Evolutionary conservation across 1,140 invertebrate genomes (phyloP).

Genomic region (Holcopasites calliopsidis): DNA sequence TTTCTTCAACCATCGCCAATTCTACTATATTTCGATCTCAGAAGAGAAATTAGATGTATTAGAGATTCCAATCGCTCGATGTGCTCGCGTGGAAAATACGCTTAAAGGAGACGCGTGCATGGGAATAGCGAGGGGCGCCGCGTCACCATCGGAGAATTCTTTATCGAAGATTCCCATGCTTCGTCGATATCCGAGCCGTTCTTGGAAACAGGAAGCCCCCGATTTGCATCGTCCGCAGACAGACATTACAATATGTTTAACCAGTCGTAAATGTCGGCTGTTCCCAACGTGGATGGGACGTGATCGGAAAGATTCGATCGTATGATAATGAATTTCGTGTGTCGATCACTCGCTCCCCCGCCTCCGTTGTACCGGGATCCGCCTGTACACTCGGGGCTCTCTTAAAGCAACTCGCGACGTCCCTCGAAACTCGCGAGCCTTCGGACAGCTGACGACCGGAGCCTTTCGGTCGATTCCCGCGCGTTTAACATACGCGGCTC

Average conservation of each 20-base stretch:
- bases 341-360: slow-evolving; percentile 31
- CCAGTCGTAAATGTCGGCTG: slow-evolving; percentile 39
- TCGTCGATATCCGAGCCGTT: slow-evolving; percentile 12
- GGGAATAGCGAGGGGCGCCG: not conserved
- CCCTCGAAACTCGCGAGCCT: slow-evolving; percentile 10
- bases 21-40: not conserved
- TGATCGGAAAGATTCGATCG: slow-evolving; percentile 50
- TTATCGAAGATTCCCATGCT: slow-evolving; percentile 31
- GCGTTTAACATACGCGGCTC: slow-evolving; percentile 40
- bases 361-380: not conserved
- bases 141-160: slow-evolving; percentile 9
- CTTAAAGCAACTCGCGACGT: not conserved
- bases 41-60: no score
- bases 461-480: slow-evolving; percentile 35
- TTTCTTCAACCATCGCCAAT: not conserved
- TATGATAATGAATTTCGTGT: slow-evolving; percentile 51
- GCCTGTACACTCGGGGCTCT: not conserved
- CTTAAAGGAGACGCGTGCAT: not conserved
- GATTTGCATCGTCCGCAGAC: slow-evolving; percentile 34
- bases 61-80: no score
- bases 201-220: slow-evolving; percentile 34
- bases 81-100: no score
- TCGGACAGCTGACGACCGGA: slow-evolving; percentile 36
- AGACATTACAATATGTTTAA: slow-evolving; percentile 39
- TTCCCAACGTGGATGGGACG: slow-evolving; percentile 28